Base-by-base conservation (phyloP, 1,140 invertebrate genomes). In the Drosophila ambigua region DNA sequence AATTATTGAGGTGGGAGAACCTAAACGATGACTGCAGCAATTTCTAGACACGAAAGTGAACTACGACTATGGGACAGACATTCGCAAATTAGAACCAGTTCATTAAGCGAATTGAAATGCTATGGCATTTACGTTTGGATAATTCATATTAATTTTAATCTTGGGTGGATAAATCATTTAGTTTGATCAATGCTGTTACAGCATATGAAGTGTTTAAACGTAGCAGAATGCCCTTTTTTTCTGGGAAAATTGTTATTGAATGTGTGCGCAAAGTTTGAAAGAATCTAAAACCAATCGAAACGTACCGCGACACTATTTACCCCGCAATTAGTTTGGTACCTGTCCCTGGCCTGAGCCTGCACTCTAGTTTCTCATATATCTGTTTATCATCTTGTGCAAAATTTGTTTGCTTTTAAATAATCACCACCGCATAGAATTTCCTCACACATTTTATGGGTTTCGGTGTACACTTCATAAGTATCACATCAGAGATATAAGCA, bases 371-470 rank as follows among this genome's bases (percentile, higher is more conserved):
- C 4, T 3, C 6, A 5, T 9, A 9, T 1, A 20, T 15, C 4
- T 4, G 11, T 39, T 39, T 13, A 13, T 43, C 13, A 57, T 67
- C 64, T 41, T 16, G 2, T 65, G 35, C 23, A 1, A 23, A 62
- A 46, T 35, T 58, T 24, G 23, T 8, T 8, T 5, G 11, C 15
- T 23, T 4, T 23, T 11, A 63, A 65, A 13, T 23, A 3, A 51
- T 31, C 1, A 35, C 31, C 49, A 35, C 24, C 49, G 31, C 7
- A 5, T 15, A 43, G 11, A 4, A 66, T 44, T 24, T 66, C 45
- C 16, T 31, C 24, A 65, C 63, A 65, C 60, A 16, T 66, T 44
- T 66, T 65, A 65, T 65, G 13, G 16, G 2, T 39, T 39, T 39
- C 35, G 9, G 31, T 35, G 9, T 9, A 28, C 26, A 28, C 26